These are phyloP conservation scores for Cheilinus undulatus DNA, from an alignment of 2,113 vertebrate species.

Conservation along the genomic window DNA sequence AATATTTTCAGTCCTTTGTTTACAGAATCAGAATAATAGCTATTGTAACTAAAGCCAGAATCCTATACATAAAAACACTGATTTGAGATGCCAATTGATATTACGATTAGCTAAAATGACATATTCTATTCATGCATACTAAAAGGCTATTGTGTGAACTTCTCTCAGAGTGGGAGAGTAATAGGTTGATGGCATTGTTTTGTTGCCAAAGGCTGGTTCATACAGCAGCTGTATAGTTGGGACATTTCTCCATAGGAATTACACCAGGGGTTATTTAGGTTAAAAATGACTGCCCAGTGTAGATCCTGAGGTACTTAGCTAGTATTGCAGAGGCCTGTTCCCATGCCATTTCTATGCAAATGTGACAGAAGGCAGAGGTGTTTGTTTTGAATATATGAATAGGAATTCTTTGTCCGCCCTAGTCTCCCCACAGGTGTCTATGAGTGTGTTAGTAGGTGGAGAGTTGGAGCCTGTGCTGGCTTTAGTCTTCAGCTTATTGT, in stretches of 20 bases:
- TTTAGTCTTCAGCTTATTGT: conserved; percentile 11
- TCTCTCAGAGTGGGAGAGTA: not conserved
- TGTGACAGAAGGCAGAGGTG: not conserved
- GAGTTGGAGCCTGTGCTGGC: not conserved
- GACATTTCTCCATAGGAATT: conserved; percentile 15
- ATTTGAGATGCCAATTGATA: not conserved
- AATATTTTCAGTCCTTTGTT: too few relatives aligned
- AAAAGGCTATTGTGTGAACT: not conserved
- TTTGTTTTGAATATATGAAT: too few relatives aligned
- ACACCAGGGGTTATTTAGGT: not conserved
- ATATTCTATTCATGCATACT: not conserved
- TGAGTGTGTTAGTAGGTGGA: conserved; percentile 13
- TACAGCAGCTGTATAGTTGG: conserved; percentile 20
- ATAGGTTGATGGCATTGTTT: conserved; percentile 14
- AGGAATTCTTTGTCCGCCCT: too few relatives aligned
- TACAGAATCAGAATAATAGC: too few relatives aligned
- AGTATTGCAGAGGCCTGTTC: not conserved
- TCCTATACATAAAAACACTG: too few relatives aligned
- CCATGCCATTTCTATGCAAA: not conserved
- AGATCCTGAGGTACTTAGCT: not conserved
- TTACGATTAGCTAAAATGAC: not conserved
- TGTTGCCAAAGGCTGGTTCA: conserved; percentile 22
- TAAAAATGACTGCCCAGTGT: not conserved
- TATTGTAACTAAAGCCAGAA: too few relatives aligned
- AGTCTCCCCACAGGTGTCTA: conserved; percentile 19